Evolutionary conservation across 1,140 invertebrate genomes (phyloP).

Genomic region (Drosophila orosa): DNA sequence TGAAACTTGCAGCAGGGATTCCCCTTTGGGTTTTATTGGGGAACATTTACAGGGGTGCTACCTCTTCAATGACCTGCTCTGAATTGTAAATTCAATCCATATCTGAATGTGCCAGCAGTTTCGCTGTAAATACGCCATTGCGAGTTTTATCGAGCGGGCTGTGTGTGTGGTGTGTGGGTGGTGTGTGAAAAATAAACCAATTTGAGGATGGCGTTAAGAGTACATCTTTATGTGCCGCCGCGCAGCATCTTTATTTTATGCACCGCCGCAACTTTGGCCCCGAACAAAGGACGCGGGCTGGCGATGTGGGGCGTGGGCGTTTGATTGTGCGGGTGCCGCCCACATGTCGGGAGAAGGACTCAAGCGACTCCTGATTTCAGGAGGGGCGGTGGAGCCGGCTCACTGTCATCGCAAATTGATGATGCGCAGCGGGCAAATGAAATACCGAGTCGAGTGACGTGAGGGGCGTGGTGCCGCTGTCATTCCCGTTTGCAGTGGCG

Average conservation of each 20-base stretch:
- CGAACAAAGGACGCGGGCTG: conserved; percentile 2
- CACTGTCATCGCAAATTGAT: conserved; percentile 51
- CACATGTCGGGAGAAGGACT: conserved; percentile 20
- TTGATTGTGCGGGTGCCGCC: conserved; percentile 48
- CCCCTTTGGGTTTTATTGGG: not conserved
- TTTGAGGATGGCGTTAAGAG: conserved; percentile 12
- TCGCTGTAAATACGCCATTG: conserved; percentile 33
- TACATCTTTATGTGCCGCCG: conserved; percentile 41
- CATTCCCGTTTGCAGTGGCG: conserved; percentile 6
- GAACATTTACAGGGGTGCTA: not conserved
- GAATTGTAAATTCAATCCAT: conserved; percentile 47
- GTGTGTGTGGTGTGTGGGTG: not conserved
- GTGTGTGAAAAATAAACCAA: conserved; percentile 39
- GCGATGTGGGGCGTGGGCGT: not conserved
- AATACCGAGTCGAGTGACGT: conserved; percentile 31
- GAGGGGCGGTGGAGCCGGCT: not conserved
- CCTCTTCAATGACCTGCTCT: conserved; percentile 28
- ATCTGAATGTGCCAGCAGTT: conserved; percentile 33
- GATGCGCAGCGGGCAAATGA: conserved; percentile 29
- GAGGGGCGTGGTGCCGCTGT: conserved; percentile 1
- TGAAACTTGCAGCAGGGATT: conserved; percentile 1
- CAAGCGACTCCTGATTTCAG: conserved; percentile 42
- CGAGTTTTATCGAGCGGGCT: conserved; percentile 34
- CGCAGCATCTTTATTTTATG: conserved; percentile 47
- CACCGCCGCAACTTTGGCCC: conserved; percentile 22